A percentile compares a stretch with the other conserved stretches of the same genome.
Conservation (phyloP, 2,797 vertebrate genomes). For the Pagetopsis macropterus region DNA sequence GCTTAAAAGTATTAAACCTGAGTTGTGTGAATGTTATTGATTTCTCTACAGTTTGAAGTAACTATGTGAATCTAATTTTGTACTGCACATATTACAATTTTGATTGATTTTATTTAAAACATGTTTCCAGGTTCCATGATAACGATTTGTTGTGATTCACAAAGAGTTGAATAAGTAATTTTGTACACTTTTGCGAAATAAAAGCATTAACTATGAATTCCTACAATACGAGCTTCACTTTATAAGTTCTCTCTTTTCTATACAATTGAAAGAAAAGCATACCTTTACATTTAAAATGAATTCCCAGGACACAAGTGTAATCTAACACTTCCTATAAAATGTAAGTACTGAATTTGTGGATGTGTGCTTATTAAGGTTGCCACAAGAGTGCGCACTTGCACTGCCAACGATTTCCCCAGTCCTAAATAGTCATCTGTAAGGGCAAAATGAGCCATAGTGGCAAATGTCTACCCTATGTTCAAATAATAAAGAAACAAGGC, state of each 20-base stretch:
- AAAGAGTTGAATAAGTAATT: conserved; percentile 34
- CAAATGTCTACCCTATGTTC: accelerated
- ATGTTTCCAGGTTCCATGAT: conserved; percentile 43
- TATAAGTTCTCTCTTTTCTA: neutral
- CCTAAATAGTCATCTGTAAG: accelerated
- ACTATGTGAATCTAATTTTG: conserved; percentile 15
- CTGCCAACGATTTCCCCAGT: neutral
- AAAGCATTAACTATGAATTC: conserved; percentile 38
- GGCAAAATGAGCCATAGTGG: accelerated
- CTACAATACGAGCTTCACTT: neutral
- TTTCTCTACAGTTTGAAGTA: conserved; percentile 31
- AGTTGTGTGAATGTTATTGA: conserved; percentile 35
- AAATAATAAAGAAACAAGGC: accelerated
- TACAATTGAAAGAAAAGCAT: neutral
- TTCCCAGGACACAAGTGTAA: neutral
- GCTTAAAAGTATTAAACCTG: conserved; percentile 40
- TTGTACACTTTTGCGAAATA: conserved; percentile 69
- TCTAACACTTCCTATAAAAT: neutral
- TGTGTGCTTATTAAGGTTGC: neutral
- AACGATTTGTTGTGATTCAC: conserved; percentile 40
- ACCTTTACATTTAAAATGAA: neutral
- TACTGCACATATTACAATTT: conserved; percentile 17
- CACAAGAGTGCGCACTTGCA: conserved; percentile 47
- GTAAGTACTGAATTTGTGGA: neutral
- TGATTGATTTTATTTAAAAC: conserved; percentile 38